Evolutionary conservation across 2,113 vertebrate species (phyloP).

Genomic region (Burhinus oedicnemus): DNA sequence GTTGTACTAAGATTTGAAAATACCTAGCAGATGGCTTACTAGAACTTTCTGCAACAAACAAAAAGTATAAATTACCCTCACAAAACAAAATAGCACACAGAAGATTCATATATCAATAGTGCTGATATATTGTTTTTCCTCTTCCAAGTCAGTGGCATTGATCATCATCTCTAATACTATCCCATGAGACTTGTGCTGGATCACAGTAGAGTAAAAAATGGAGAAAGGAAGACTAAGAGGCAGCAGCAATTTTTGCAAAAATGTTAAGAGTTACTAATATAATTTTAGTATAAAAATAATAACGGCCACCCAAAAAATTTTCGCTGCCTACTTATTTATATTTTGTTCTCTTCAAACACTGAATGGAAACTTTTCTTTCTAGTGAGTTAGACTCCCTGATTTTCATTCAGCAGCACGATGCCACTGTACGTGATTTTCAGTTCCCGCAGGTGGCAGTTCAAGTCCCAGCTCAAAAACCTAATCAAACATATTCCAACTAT

Average conservation of each 20-base stretch:
- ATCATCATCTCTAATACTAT: not conserved
- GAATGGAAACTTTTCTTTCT: not conserved
- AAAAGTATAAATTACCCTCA: not conserved
- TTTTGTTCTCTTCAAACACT: not conserved
- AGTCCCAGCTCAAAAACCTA: not conserved
- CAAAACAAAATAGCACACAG: not conserved
- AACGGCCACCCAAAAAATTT: not conserved
- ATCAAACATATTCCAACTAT: not conserved
- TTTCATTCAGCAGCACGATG: not conserved
- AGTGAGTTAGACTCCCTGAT: not conserved
- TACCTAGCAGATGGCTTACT: not conserved
- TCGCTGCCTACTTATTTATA: not conserved
- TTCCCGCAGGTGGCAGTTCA: not conserved
- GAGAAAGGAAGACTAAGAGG: not conserved
- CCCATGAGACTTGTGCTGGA: not conserved
- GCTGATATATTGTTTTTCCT: not conserved
- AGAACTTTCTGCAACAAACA: not conserved
- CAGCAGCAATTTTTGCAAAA: not conserved
- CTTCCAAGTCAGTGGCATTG: not conserved
- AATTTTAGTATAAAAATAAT: not conserved
- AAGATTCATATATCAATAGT: not conserved
- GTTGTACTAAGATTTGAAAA: not conserved
- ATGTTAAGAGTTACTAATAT: not conserved
- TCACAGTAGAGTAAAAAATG: not conserved
- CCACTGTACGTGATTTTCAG: not conserved